Conservation (phyloP, 2,797 vertebrate species). For the Neostethus bicornis region DNA sequence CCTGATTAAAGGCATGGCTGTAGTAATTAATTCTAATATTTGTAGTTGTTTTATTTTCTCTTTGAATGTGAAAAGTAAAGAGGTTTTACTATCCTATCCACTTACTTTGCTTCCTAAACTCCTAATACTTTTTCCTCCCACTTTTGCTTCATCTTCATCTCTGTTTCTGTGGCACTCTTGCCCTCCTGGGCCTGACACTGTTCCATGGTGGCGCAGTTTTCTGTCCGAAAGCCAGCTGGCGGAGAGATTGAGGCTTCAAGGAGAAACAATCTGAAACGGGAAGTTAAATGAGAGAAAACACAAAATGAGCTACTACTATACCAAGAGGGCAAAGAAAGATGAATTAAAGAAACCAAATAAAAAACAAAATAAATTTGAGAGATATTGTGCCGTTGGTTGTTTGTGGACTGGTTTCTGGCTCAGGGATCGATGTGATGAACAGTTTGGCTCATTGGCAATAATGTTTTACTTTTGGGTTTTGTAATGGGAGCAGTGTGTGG, state of each 20-base stretch:
- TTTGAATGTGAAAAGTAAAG: no score
- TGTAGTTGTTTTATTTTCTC: no score
- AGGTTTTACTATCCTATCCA: constrained; percentile 31
- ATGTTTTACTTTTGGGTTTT: constrained; percentile 71
- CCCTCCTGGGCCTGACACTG: constrained; percentile 51
- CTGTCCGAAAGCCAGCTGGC: constrained; percentile 57
- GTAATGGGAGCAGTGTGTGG: constrained; percentile 61
- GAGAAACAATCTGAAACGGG: constrained; percentile 50
- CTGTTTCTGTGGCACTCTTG: constrained; percentile 33
- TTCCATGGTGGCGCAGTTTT: constrained; percentile 56
- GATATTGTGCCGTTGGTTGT: constrained; percentile 45
- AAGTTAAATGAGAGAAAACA: constrained; percentile 47
- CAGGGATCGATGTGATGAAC: constrained; percentile 40
- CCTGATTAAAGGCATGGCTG: no score
- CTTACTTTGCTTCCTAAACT: constrained; percentile 6
- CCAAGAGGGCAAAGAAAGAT: constrained; percentile 16
- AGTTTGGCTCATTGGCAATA: constrained; percentile 60
- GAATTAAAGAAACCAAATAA: constrained; percentile 38
- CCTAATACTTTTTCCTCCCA: constrained; percentile 18
- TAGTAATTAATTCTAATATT: no score
- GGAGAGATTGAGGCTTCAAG: constrained; percentile 44
- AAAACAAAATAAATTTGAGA: constrained; percentile 23
- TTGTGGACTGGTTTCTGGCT: constrained; percentile 44
- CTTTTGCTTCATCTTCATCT: constrained; percentile 24
- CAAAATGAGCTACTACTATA: constrained; percentile 33